Evolutionary conservation across 2,797 vertebrate species (phyloP).

Genomic region (Alectoris magna): DNA sequence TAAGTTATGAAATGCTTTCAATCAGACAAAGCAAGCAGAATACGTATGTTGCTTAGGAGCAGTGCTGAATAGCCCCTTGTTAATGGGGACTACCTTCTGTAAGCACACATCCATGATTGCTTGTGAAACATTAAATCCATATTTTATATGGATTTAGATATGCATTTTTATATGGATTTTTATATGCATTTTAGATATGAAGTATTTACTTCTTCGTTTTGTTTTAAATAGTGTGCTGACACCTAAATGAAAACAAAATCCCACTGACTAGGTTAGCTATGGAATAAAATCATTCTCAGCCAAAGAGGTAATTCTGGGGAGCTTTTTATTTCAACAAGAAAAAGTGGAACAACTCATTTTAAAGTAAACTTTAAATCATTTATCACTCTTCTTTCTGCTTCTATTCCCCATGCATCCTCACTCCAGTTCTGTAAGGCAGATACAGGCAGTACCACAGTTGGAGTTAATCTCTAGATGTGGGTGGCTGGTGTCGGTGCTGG

Average conservation of each 20-base stretch:
- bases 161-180: no score
- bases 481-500: not conserved
- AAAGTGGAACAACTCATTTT: not conserved
- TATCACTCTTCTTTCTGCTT: not conserved
- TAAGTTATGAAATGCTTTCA: not conserved
- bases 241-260: not conserved
- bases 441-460: not conserved
- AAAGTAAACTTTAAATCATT: not conserved
- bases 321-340: not conserved
- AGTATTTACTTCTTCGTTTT: not conserved
- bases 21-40: not conserved
- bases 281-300: not conserved
- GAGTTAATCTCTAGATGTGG: not conserved
- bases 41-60: not conserved
- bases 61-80: not conserved
- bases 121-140: not conserved
- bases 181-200: not conserved
- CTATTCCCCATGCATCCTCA: not conserved
- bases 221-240: not conserved
- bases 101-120: fast-evolving
- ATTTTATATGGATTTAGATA: not conserved
- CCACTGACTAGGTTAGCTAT: not conserved
- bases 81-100: not conserved
- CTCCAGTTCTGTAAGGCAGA: not conserved
- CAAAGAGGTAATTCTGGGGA: not conserved